These are phyloP conservation scores for Probaryconus sp. DNA, from an alignment of 1,140 invertebrate species.

Conservation along the genomic window DNA sequence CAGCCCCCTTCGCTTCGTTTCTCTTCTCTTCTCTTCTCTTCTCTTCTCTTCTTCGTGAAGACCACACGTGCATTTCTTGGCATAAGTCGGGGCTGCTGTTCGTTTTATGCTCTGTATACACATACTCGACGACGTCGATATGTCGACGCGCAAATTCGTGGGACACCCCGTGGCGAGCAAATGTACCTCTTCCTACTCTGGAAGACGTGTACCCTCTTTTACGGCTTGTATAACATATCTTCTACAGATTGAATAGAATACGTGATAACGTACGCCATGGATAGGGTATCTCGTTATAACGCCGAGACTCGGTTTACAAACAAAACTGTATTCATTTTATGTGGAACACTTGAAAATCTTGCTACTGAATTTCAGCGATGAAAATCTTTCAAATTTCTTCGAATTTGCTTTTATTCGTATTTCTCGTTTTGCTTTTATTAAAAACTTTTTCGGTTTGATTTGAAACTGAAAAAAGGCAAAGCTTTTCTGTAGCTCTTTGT, in stretches of 20 bases:
- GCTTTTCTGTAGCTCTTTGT: too few species aligned
- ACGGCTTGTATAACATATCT: constrained; percentile 37
- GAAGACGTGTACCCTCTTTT: constrained; percentile 27
- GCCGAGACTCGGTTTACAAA: constrained; percentile 14
- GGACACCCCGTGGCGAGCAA: constrained; percentile 37
- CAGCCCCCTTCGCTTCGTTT: constrained; percentile 16
- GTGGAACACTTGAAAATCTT: too few species aligned
- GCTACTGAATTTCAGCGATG: too few species aligned
- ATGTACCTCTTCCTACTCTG: constrained; percentile 15
- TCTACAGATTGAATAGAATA: constrained; percentile 21
- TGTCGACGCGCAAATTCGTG: constrained; percentile 31
- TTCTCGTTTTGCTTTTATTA: too few species aligned
- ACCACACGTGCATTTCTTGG: constrained; percentile 45
- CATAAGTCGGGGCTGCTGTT: constrained; percentile 24
- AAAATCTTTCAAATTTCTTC: too few species aligned
- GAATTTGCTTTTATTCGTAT: too few species aligned
- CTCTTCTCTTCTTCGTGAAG: constrained; percentile 16
- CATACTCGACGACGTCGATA: constrained; percentile 3
- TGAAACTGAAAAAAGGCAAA: too few species aligned
- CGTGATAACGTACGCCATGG: constrained; percentile 13
- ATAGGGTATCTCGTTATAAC: constrained; percentile 24
- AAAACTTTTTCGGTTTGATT: too few species aligned
- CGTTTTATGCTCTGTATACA: constrained; percentile 43
- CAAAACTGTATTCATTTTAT: constrained; percentile 22
- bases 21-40: constrained; percentile 10